Evolutionary conservation across 2,797 vertebrate species (phyloP), one percentile per base, ranked within the genome.

Genomic region (Cichlasoma orientale): DNA sequence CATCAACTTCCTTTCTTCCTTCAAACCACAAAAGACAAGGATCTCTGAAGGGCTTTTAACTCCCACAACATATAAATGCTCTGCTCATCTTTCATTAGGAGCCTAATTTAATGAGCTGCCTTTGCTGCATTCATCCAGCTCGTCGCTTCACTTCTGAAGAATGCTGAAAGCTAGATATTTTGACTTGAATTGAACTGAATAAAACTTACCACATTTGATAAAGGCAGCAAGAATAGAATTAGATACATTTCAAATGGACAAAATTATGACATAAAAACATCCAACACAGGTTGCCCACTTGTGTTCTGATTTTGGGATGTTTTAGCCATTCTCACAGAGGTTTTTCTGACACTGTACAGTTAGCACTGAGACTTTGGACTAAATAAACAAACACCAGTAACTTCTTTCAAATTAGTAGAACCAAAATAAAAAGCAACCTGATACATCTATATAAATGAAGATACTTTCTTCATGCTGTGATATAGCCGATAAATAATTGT

Each of bases 281-380:
- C 33, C 0, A 21, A 16, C 36, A 18, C 59, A 41, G 16, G 0
- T 25, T 63, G 13, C 21, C 36, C 14, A 12, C 38, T 7, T 63
- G 21, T 44, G 36, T 25, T 63, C 21, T 63, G 38, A 33, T 13
- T 41, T 41, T 41, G 38, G 12, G 12, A 4, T 13, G 12, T 41
- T 41, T 13, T 13, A 41, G 12, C 12, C 13, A 4, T 41, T 41
- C 12, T 14, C 38, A 14, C 38, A 41, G 38, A 41, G 38, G 38
- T 38, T 38, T 38, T 4, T 12, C 3, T 38, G 38, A 38, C 36
- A 8, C 59, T 63, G 21, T 41, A 41, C 23, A 63, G 16, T 63
- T 21, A 63, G 36, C 21, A 25, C 59, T 44, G 41, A 0, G 21
- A 63, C 59, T 63, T 63, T 36, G 16, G 0, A 44, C 21, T 2